Base-by-base conservation (phyloP, 2,797 vertebrate genomes). In the Protonibea diacanthus region DNA sequence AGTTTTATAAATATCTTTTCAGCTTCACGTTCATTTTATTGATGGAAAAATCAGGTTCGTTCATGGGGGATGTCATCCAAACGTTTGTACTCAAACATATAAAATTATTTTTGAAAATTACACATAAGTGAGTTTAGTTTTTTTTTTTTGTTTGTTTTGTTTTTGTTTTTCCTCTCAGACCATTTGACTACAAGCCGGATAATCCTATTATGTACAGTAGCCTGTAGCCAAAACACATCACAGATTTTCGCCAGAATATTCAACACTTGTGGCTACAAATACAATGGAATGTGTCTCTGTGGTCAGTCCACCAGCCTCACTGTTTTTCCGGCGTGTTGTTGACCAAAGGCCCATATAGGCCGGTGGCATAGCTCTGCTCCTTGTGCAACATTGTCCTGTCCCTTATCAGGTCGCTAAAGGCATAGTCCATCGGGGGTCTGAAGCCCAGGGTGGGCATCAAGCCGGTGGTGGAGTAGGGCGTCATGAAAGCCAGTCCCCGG, bases 341-440 rank as follows among this genome's bases (percentile, higher is more conserved):
- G 85, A 99, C 97, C 94, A 99, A 90, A 17, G 98, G 97, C 86
- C 98, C 97, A 82, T 99, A 99, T 25, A 99, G 96, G 90, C 97
- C 96, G 38, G 96, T 86, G 87, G 93, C 88, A 75, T 98, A 99
- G 82, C 95, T 92, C 73, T 97, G 97, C 89, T 99, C 98, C 92
- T 99, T 99, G 94, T 99, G 97, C 73, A 97, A 94, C 83, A 97
- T 96, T 0, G 98, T 98, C 94, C 98, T 95, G 92, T 99, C 98
- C 82, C 98, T 95, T 92, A 99, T 98, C 87, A 99, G 96, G 92
- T 99, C 98, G 93, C 97, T 99, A 89, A 99, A 99, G 76, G 98
- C 97, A 63, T 99, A 99, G 96, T 99, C 98, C 97, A 99, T 96
- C 74, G 98, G 98, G 20, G 98, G 98, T 77, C 98, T 96, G 94